A percentile compares a stretch with the other conserved stretches of the same genome.
These are phyloP conservation scores for Vespertilio murinus DNA, from an alignment of 2,797 vertebrate species.

Conservation along the genomic window DNA sequence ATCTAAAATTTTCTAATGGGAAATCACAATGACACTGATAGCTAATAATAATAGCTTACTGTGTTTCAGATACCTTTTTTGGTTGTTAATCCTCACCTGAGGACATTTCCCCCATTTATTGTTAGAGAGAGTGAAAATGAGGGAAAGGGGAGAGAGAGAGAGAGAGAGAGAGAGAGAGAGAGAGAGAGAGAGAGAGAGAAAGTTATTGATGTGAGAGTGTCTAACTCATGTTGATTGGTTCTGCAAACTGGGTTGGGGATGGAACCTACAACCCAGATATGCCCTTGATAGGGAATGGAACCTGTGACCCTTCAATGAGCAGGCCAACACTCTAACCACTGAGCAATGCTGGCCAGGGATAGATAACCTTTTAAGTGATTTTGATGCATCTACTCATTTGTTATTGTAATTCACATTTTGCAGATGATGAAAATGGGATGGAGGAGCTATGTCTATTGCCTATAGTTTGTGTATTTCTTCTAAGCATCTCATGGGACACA, in stretches of 20 bases:
- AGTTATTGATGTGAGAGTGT: not conserved
- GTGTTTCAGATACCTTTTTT: no score
- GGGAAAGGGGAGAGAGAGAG: no score
- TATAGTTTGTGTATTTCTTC: not conserved
- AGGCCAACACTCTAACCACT: not conserved
- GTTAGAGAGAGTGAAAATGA: not conserved
- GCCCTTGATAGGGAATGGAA: not conserved
- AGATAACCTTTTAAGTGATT: not conserved
- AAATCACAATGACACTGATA: not conserved
- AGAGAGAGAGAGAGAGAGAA: not conserved
- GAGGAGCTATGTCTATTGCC: not conserved
- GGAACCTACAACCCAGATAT: not conserved
- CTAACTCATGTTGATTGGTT: not conserved
- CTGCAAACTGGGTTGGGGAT: not conserved
- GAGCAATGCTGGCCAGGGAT: not conserved
- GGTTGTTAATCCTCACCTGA: not conserved
- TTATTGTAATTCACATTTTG: not conserved
- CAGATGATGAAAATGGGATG: not conserved
- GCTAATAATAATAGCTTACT: not conserved
- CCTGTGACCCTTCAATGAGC: not conserved
- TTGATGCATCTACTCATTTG: not conserved
- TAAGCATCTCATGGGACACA: not conserved
- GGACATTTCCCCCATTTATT: not conserved
- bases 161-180: no score
- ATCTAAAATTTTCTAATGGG: not conserved